Evolutionary conservation across 2,113 vertebrate genomes (phyloP).

Genomic region (Delphinapterus leucas): DNA sequence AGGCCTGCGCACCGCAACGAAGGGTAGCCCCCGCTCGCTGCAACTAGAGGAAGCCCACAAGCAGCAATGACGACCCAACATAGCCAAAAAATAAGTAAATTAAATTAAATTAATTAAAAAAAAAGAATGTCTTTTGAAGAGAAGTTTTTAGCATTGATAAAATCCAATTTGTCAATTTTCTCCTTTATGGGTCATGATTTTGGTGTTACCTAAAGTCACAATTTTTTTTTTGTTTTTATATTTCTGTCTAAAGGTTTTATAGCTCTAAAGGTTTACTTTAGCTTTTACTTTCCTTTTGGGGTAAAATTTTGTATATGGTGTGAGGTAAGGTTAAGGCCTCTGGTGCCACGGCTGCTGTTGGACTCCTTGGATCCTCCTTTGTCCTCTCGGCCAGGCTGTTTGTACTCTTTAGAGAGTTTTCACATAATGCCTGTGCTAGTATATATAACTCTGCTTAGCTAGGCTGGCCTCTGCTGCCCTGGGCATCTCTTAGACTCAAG

Average conservation of each 20-base stretch:
- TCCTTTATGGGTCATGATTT: not conserved
- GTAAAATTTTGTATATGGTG: not conserved
- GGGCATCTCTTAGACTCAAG: conserved; percentile 50
- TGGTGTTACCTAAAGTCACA: not conserved
- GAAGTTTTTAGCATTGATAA: not conserved
- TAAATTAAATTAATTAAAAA: too few species aligned
- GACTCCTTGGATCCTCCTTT: not conserved
- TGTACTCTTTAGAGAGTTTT: conserved; percentile 63
- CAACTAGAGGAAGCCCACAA: too few species aligned
- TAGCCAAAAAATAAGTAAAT: too few species aligned
- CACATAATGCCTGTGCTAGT: conserved; percentile 31
- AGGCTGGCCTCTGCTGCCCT: conserved; percentile 57
- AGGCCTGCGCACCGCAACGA: too few species aligned
- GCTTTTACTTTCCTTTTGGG: not conserved
- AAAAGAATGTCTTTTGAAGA: not conserved
- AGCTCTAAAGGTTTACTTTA: not conserved
- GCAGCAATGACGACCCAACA: too few species aligned
- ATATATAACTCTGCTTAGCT: conserved; percentile 60
- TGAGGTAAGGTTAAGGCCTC: not conserved
- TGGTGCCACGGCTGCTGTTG: not conserved
- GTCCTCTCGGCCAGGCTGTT: not conserved
- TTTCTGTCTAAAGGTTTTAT: not conserved
- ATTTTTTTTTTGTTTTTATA: too few species aligned
- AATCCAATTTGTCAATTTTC: not conserved
- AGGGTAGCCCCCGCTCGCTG: too few species aligned